phyloP scores from a whole-genome alignment of 1,140 invertebrate species.

The Pachypeltis micranthus region DNA sequence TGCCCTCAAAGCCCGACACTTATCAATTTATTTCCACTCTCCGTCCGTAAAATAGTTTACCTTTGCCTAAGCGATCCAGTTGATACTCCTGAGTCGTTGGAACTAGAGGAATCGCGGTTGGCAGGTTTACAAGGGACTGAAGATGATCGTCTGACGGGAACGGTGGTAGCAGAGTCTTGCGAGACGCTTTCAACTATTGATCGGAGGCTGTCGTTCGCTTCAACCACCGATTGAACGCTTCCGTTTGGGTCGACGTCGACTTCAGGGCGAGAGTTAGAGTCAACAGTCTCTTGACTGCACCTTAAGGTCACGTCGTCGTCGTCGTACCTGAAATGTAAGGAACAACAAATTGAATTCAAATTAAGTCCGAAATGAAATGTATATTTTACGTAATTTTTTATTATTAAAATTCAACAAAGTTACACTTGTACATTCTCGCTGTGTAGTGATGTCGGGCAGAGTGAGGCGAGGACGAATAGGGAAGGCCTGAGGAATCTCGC shows the following conservation, averaged over 20 bases:
- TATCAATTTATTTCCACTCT: too few relatives aligned
- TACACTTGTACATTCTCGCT: too few relatives aligned
- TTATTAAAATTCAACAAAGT: too few relatives aligned
- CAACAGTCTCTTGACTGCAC: constrained; percentile 10
- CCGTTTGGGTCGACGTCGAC: neutral
- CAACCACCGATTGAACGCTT: neutral
- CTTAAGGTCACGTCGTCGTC: constrained; percentile 5
- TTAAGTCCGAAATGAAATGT: too few relatives aligned
- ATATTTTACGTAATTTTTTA: too few relatives aligned
- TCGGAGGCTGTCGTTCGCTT: neutral
- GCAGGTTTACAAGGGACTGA: constrained; percentile 65
- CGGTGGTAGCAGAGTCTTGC: constrained; percentile 24
- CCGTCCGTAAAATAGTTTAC: neutral
- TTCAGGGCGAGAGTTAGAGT: neutral
- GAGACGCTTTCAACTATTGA: neutral
- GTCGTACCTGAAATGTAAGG: neutral
- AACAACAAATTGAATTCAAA: too few relatives aligned
- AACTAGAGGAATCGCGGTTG: constrained; percentile 70
- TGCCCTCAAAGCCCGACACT: too few relatives aligned
- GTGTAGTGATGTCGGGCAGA: too few relatives aligned
- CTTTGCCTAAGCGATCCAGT: constrained; percentile 51
- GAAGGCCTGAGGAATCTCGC: too few relatives aligned
- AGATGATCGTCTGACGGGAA: constrained; percentile 62
- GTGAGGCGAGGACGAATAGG: too few relatives aligned
- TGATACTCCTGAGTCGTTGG: constrained; percentile 72